A percentile compares a stretch with the other conserved stretches of the same genome.
phyloP scores from a whole-genome alignment of 2,797 vertebrate genomes.

The Brachymystax lenok region DNA sequence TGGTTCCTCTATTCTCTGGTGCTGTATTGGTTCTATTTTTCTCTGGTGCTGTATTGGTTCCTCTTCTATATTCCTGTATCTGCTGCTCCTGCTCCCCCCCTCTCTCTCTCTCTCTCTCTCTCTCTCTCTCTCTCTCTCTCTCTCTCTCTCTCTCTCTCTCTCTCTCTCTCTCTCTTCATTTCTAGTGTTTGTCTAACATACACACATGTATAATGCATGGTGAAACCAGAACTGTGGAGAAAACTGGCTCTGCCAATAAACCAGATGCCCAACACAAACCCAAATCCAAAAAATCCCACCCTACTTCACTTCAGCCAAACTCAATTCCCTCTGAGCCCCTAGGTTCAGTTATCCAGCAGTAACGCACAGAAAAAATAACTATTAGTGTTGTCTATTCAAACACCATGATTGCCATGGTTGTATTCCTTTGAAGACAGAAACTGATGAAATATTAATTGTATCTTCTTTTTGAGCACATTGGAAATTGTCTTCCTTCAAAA shows the following conservation, averaged over 20 bases:
- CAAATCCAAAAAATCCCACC: conserved; percentile 19
- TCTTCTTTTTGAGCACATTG: conserved; percentile 21
- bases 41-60: conserved; percentile 6
- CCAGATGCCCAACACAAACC: conserved; percentile 63
- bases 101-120: conserved; percentile 38
- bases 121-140: conserved; percentile 36
- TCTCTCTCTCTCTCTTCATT: conserved; percentile 36
- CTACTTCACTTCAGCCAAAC: background rate
- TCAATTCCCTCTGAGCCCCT: conserved; percentile 4
- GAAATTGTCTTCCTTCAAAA: conserved; percentile 36
- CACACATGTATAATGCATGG: conserved; percentile 77
- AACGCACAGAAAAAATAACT: conserved; percentile 9
- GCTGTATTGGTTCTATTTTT: too few relatives aligned
- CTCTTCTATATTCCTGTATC: conserved; percentile 5
- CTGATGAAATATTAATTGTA: conserved; percentile 35
- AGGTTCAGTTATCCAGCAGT: background rate
- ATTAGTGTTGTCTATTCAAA: conserved; percentile 14
- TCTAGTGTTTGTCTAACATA: conserved; percentile 58
- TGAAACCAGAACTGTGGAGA: conserved; percentile 58
- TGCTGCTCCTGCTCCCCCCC: conserved; percentile 30
- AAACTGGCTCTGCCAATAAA: conserved; percentile 71
- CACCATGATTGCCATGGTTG: conserved; percentile 22
- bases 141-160: conserved; percentile 20
- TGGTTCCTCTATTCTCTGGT: too few relatives aligned
- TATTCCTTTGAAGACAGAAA: conserved; percentile 35